Evolutionary conservation across 2,888 invertebrate species (phyloP).

Genomic region (Eumerus sabulonum): DNA sequence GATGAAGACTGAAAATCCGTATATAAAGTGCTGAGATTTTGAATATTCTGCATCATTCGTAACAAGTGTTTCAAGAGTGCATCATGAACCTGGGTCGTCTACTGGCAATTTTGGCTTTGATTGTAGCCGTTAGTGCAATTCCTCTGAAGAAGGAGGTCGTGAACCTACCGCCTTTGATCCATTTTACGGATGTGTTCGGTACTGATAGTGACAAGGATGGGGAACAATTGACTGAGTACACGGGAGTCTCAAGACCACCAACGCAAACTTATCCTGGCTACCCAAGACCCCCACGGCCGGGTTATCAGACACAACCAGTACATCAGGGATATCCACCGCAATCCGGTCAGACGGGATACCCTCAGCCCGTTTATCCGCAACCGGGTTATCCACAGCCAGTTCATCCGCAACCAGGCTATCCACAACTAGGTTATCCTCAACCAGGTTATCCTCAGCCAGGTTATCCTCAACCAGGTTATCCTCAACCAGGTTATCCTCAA

Average conservation of each 20-base stretch:
- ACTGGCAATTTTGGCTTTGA: conserved; percentile 16
- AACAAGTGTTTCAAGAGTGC: neutral
- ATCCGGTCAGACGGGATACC: neutral
- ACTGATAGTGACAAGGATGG: conserved; percentile 18
- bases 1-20: neutral
- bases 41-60: conserved; percentile 29
- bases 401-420: neutral
- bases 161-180: conserved; percentile 47
- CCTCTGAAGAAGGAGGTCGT: conserved; percentile 49
- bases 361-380: neutral
- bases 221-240: conserved; percentile 8
- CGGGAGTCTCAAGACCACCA: neutral
- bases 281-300: neutral
- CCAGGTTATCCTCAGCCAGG: neutral
- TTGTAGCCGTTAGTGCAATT: conserved; percentile 14
- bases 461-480: neutral
- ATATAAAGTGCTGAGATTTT: conserved; percentile 17
- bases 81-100: conserved; percentile 28
- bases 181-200: conserved; percentile 48
- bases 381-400: neutral
- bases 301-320: neutral
- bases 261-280: neutral
- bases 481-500: conserved; percentile 5
- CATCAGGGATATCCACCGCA: neutral
- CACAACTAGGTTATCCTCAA: neutral